These are phyloP conservation scores for Aleiodes alternator DNA, from an alignment of 2,888 invertebrate genomes.

Conservation along the genomic window DNA sequence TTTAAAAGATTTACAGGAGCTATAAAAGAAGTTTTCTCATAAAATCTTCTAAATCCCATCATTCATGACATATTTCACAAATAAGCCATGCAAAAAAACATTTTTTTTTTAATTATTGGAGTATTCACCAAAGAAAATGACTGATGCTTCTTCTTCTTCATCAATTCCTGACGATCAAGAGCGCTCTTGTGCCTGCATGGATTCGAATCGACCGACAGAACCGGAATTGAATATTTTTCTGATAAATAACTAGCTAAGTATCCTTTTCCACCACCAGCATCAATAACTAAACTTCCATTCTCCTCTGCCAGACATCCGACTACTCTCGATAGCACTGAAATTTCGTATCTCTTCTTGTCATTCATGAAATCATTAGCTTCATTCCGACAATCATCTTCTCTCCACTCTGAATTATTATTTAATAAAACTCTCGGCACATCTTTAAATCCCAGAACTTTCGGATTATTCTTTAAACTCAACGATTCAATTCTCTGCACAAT, in stretches of 20 bases:
- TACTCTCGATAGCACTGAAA: constrained; percentile 63
- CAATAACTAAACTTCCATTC: constrained; percentile 76
- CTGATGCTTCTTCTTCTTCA: constrained; percentile 54
- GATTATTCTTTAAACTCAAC: constrained; percentile 64
- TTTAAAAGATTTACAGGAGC: too few relatives aligned
- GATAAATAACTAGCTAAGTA: constrained; percentile 84
- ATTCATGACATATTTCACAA: too few relatives aligned
- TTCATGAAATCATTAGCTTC: constrained; percentile 81
- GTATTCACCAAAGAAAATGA: constrained; percentile 62
- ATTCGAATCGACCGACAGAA: constrained; percentile 89
- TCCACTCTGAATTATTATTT: constrained; percentile 65
- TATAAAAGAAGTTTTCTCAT: too few relatives aligned
- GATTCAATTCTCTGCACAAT: constrained; percentile 56
- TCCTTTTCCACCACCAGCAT: constrained; percentile 94
- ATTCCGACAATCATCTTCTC: constrained; percentile 50
- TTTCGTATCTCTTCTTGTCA: constrained; percentile 88
- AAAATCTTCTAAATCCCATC: too few relatives aligned
- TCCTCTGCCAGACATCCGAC: constrained; percentile 57
- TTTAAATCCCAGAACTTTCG: constrained; percentile 51
- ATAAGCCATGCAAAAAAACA: too few relatives aligned
- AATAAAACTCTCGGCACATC: constrained; percentile 71
- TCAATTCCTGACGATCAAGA: constrained; percentile 72
- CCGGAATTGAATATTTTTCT: constrained; percentile 82
- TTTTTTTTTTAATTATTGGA: background rate
- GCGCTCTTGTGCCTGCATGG: constrained; percentile 82